Percentiles rank a stretch among this genome's conserved stretches.
phyloP scores from a whole-genome alignment of 2,797 vertebrate species.

The Mareca strepera region DNA sequence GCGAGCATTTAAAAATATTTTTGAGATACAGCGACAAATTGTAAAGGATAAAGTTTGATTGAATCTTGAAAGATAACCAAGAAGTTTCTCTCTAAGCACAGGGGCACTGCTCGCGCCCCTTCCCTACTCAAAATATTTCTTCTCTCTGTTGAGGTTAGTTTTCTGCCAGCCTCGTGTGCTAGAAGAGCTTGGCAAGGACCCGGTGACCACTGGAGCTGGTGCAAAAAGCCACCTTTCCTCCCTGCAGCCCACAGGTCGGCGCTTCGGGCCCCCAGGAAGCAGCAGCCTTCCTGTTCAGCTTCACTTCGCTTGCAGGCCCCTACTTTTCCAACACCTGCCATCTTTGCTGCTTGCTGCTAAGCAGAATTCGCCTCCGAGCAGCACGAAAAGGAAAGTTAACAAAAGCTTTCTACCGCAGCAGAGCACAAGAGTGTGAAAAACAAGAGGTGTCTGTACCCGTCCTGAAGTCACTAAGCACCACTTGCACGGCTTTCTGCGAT shows the following conservation, averaged over 20 bases:
- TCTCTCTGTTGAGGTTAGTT: neutral
- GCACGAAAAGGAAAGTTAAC: conserved; percentile 28
- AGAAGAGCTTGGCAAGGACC: neutral
- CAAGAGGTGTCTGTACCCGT: neutral
- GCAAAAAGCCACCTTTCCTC: neutral
- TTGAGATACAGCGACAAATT: neutral
- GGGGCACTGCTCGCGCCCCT: neutral
- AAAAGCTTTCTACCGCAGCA: neutral
- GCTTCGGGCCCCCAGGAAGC: neutral
- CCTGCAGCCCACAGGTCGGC: neutral
- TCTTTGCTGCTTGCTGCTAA: conserved; percentile 15
- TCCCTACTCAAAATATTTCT: neutral
- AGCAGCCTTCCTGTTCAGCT: neutral
- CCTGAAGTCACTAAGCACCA: conserved; percentile 16
- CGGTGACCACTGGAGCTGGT: neutral
- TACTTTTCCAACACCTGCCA: conserved; percentile 24
- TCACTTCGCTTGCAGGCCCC: neutral
- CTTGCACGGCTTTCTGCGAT: neutral
- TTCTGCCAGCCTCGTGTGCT: neutral
- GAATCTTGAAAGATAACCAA: neutral
- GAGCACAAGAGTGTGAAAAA: conserved; percentile 17
- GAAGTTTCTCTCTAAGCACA: neutral
- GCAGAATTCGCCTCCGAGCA: conserved; percentile 7
- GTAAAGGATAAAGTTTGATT: neutral
- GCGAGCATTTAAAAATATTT: neutral